These are phyloP conservation scores for Heliconius hewitsoni DNA, from an alignment of 1,140 invertebrate species.

Conservation along the genomic window DNA sequence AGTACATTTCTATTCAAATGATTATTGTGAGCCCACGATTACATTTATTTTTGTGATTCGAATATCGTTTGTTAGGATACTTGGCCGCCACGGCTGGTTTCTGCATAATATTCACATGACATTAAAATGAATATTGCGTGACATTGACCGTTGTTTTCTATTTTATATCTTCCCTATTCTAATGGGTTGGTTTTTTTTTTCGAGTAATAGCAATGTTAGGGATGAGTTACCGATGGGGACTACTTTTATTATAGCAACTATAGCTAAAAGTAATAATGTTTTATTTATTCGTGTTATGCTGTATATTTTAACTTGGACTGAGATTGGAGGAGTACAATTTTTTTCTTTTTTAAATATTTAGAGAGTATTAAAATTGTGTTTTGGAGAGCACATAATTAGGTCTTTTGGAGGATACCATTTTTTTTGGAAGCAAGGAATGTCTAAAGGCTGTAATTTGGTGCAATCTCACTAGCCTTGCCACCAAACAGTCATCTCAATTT, in stretches of 20 bases:
- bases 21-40: slow-evolving; percentile 64
- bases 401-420: no score
- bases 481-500: no score
- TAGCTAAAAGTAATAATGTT: background rate
- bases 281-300: background rate
- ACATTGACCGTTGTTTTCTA: slow-evolving; percentile 32
- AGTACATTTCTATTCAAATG: slow-evolving; percentile 74
- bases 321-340: no score
- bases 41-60: slow-evolving; percentile 65
- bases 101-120: slow-evolving; percentile 46
- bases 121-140: slow-evolving; percentile 36
- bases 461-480: no score
- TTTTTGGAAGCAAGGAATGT: no score
- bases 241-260: background rate
- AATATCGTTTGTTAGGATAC: slow-evolving; percentile 53
- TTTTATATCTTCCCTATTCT: slow-evolving; percentile 19
- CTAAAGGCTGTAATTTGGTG: no score
- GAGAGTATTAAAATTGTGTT: no score
- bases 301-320: no score
- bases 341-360: no score
- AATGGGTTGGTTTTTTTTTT: background rate
- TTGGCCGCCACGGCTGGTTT: slow-evolving; percentile 39
- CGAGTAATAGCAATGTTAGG: background rate
- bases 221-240: background rate
- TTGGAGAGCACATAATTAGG: no score